A percentile compares a stretch with the other conserved stretches of the same genome.
These are phyloP conservation scores for Poecilia velifera DNA, from an alignment of 2,797 vertebrate genomes.

Conservation along the genomic window DNA sequence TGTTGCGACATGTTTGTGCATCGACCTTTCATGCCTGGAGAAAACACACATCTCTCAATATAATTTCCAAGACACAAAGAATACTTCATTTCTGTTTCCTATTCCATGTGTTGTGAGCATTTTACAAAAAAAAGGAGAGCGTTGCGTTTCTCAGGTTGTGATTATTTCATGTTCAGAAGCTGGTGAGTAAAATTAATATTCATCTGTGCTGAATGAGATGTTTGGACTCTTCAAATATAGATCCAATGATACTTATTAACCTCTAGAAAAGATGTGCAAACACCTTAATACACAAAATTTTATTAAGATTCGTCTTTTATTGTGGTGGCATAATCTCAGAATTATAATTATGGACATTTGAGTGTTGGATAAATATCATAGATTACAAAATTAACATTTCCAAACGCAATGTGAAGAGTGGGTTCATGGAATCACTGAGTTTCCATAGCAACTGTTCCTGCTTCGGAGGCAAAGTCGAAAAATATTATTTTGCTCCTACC, in stretches of 20 bases:
- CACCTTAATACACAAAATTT: background rate
- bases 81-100: background rate
- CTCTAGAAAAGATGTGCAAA: background rate
- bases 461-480: background rate
- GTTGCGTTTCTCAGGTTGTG: background rate
- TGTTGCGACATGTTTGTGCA: background rate
- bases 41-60: slow-evolving; percentile 4
- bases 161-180: background rate
- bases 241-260: background rate
- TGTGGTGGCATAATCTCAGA: background rate
- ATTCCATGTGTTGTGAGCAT: background rate
- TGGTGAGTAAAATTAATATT: background rate
- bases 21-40: background rate
- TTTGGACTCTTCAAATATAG: background rate
- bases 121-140: background rate
- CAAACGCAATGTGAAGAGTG: background rate
- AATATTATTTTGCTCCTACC: background rate
- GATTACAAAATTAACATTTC: background rate
- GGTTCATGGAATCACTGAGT: background rate
- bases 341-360: background rate
- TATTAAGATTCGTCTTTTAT: background rate
- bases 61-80: background rate
- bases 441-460: background rate
- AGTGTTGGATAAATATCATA: background rate
- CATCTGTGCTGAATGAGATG: background rate